These are phyloP conservation scores for Melospiza melodia DNA, from an alignment of 2,113 vertebrate species.

Conservation along the genomic window DNA sequence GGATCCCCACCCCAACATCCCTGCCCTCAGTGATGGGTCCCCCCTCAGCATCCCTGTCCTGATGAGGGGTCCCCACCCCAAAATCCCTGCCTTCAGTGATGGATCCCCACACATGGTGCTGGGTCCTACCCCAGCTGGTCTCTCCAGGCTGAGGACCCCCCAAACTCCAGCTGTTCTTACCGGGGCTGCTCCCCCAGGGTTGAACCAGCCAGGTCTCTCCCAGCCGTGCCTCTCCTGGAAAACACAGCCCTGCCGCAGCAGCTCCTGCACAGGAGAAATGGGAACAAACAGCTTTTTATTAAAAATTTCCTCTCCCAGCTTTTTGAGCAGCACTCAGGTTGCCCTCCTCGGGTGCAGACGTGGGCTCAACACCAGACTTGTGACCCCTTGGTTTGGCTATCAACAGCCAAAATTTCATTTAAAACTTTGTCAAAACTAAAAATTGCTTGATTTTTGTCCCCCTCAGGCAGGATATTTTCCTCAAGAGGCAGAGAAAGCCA, in stretches of 20 bases:
- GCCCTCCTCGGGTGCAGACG: accelerated
- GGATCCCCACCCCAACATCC: accelerated
- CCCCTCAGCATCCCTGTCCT: accelerated
- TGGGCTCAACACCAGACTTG: accelerated
- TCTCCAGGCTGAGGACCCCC: neutral
- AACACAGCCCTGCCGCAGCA: constrained; percentile 86
- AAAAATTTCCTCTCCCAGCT: neutral
- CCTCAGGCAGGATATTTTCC: neutral
- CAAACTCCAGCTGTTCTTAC: constrained; percentile 55
- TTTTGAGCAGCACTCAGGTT: neutral
- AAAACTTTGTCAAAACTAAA: neutral
- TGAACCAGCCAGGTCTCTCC: constrained; percentile 97
- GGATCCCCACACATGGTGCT: accelerated
- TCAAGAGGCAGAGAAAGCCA: neutral
- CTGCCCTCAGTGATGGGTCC: accelerated
- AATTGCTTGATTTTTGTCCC: neutral
- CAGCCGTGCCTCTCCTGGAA: constrained; percentile 97
- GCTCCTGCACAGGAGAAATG: constrained; percentile 73
- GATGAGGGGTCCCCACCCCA: neutral
- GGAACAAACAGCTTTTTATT: accelerated
- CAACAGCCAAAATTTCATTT: neutral
- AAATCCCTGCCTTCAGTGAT: accelerated
- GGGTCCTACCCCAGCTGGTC: neutral
- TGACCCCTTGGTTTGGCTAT: neutral
- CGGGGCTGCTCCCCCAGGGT: constrained; percentile 74